phyloP scores from a whole-genome alignment of 2,113 vertebrate species.

The Microtus montanus region DNA sequence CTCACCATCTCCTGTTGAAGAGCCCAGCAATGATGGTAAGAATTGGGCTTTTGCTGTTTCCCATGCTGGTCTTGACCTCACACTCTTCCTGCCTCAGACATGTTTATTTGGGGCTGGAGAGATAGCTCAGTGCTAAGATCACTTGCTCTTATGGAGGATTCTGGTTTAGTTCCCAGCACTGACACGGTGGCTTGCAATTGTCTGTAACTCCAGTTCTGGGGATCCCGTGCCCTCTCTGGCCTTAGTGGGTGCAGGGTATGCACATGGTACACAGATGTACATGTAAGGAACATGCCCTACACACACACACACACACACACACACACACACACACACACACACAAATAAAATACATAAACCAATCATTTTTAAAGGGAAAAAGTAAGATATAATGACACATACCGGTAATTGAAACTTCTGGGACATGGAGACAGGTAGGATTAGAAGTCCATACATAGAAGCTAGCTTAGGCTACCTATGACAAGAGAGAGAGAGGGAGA shows the following conservation, averaged over 20 bases:
- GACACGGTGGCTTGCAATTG: background rate
- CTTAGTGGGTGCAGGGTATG: background rate
- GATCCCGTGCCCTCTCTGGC: background rate
- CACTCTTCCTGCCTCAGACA: background rate
- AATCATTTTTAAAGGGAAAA: background rate
- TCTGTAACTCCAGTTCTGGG: background rate
- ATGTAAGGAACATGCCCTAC: too few relatives aligned
- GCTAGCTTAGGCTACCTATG: background rate
- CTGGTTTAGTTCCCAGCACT: background rate
- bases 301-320: too few relatives aligned
- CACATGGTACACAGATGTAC: background rate
- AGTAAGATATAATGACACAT: background rate
- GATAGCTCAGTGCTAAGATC: background rate
- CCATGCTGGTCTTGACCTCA: background rate
- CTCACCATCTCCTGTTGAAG: constrained; percentile 68
- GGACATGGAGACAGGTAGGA: background rate
- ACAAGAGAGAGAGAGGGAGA: background rate
- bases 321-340: background rate
- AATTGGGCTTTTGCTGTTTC: background rate
- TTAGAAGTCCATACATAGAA: background rate
- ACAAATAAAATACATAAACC: background rate
- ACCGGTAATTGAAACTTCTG: background rate
- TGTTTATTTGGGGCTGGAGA: background rate
- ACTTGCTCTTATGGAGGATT: too few relatives aligned
- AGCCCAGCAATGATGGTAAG: constrained; percentile 75